phyloP scores from a whole-genome alignment of 2,113 vertebrate genomes.

The Camelus bactrianus region DNA sequence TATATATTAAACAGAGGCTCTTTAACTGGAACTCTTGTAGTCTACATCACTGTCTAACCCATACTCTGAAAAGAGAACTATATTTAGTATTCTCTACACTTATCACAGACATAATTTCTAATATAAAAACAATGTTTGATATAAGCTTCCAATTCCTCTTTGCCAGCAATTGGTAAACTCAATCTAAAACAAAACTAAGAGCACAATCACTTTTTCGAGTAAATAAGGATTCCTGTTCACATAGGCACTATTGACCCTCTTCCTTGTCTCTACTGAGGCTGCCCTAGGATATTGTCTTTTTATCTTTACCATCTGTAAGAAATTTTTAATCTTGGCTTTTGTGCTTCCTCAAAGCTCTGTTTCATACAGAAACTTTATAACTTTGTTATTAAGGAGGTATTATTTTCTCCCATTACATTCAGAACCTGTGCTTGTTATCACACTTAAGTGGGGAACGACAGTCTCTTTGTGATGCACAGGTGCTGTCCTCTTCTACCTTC shows the following conservation, averaged over 20 bases:
- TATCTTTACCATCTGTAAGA: neutral
- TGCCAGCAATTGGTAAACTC: neutral
- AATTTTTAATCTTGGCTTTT: constrained; percentile 5
- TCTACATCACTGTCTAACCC: neutral
- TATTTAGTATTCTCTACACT: neutral
- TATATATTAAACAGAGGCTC: neutral
- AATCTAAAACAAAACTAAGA: neutral
- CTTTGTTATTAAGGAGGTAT: neutral
- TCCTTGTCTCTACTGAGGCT: neutral
- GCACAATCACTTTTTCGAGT: constrained; percentile 8
- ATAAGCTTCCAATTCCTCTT: neutral
- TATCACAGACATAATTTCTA: neutral
- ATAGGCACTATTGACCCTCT: neutral
- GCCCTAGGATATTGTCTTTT: neutral
- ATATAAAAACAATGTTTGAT: constrained; percentile 12
- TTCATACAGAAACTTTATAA: neutral
- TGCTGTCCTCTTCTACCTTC: neutral
- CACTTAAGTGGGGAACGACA: neutral
- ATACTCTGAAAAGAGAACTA: neutral
- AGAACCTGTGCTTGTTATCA: neutral
- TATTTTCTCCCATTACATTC: neutral
- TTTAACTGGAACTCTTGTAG: neutral
- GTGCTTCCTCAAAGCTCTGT: neutral
- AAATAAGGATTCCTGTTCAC: neutral
- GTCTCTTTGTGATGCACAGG: neutral